Base-by-base conservation (phyloP, 2,888 invertebrate genomes). In the Acanthosepion lycidas region DNA sequence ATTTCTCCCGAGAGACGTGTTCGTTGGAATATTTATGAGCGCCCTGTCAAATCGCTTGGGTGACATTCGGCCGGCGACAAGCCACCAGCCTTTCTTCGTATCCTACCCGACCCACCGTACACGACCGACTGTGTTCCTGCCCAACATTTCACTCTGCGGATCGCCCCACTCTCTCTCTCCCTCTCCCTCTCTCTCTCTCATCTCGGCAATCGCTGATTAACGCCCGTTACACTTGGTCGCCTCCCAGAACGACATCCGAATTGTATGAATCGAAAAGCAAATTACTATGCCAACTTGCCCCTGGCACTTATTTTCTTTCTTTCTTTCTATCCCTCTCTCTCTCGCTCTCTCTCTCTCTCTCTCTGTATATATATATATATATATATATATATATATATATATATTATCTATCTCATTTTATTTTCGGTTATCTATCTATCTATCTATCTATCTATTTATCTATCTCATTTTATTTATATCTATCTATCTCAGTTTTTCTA, bases 21-120 rank as follows among this genome's bases (percentile, higher is more conserved):
- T 78, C 78, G 33, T 78, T 78, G n/a, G 78, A 78, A n/a, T n/a
- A 78, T 78, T 78, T 78, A 78, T 78, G 78, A 78, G 78, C n/a
- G n/a, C 15, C 33, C 78, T n/a, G 78, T n/a, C 78, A 78, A 78
- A n/a, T 78, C 78, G 33, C n/a, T 33, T 33, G n/a, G n/a, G 33
- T 78, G 78, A n/a, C n/a, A 78, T 78, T 78, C 78, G 78, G 15
- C n/a, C n/a, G 78, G 78, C 78, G 78, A 78, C 78, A 78, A 33
- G 15, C 33, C 78, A 78, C 33, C n/a, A 33, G 78, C 15, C 78
- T 1, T 8, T n/a, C n/a, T n/a, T 15, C 15, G 15, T n/a, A n/a
- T 20, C 23, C n/a, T 78, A n/a, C n/a, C n/a, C 78, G 9, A 33
- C n/a, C 23, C 23, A 51, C 51, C 51, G 51, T 12, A 51, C 51